A percentile compares a stretch with the other conserved stretches of the same genome.
phyloP scores from a whole-genome alignment of 2,888 invertebrate genomes.

The Mayetiola destructor region DNA sequence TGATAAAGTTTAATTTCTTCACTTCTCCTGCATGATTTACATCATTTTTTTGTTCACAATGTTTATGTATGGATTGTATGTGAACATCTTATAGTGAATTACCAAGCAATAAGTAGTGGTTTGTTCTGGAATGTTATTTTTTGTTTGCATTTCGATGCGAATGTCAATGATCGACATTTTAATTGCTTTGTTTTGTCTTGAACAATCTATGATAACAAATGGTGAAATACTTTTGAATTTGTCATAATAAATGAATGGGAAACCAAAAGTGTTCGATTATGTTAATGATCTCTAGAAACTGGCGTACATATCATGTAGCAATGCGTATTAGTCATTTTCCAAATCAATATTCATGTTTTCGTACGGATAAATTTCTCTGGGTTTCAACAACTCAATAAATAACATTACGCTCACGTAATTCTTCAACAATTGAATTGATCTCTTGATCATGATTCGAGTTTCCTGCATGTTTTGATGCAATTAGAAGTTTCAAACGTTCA shows the following conservation, averaged over 20 bases:
- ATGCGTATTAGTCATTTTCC: neutral
- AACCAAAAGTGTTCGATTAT: conserved; percentile 10
- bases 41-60: neutral
- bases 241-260: neutral
- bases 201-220: conserved; percentile 23
- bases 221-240: conserved; percentile 18
- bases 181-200: conserved; percentile 22
- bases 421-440: conserved; percentile 27
- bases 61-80: neutral
- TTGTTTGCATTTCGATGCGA: conserved; percentile 23
- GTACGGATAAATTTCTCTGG: neutral
- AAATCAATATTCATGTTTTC: neutral
- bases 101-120: neutral
- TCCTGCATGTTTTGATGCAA: conserved; percentile 24
- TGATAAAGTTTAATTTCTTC: neutral
- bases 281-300: neutral
- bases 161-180: conserved; percentile 23
- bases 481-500: conserved; percentile 23
- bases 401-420: conserved; percentile 14
- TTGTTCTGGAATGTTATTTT: conserved; percentile 18
- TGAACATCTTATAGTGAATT: neutral
- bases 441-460: conserved; percentile 24
- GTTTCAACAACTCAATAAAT: neutral
- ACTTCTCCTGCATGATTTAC: neutral
- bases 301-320: too few species aligned